Evolutionary conservation across 53 echinoderm and acorn worm genomes (phyloP).

Genomic region (Holothuria leucospilota): DNA sequence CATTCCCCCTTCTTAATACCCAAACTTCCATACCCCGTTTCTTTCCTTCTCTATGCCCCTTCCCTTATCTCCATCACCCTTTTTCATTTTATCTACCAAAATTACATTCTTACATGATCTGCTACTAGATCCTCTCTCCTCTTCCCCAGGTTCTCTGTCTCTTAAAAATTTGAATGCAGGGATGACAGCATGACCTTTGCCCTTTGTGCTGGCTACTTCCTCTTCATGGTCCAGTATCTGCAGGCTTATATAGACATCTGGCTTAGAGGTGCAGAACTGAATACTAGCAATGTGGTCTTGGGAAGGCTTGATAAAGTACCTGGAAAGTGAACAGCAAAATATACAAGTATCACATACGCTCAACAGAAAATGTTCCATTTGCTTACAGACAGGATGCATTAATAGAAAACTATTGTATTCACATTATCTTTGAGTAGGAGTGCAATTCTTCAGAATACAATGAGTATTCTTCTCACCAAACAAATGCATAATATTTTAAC

Average conservation of each 20-base stretch:
- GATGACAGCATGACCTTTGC: slow-evolving; percentile 97
- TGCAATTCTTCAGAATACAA: too few species aligned
- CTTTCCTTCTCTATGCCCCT: slow-evolving; percentile 41
- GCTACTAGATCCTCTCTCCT: slow-evolving; percentile 84
- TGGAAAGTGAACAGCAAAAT: slow-evolving; percentile 4
- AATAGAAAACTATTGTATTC: too few species aligned
- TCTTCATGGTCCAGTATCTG: slow-evolving; percentile 92
- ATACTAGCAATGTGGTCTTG: slow-evolving; percentile 96
- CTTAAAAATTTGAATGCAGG: slow-evolving; percentile 96
- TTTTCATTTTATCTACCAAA: slow-evolving; percentile 68
- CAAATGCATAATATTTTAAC: too few species aligned
- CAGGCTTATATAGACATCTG: slow-evolving; percentile 96
- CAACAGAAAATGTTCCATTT: background rate
- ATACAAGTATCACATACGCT: background rate
- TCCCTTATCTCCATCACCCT: too few species aligned
- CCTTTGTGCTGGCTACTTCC: slow-evolving; percentile 76
- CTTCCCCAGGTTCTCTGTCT: slow-evolving; percentile 91
- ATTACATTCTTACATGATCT: slow-evolving; percentile 80
- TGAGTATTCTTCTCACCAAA: too few species aligned
- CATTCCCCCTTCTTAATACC: slow-evolving; percentile 62
- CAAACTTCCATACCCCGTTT: slow-evolving; percentile 67
- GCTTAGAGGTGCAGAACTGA: slow-evolving; percentile 93
- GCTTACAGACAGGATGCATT: background rate
- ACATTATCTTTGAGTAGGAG: too few species aligned
- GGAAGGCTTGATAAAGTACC: slow-evolving; percentile 80